A percentile compares a stretch with the other conserved stretches of the same genome.
Evolutionary conservation across 2,113 vertebrate genomes (phyloP).

Genomic region (Stegostoma tigrinum): DNA sequence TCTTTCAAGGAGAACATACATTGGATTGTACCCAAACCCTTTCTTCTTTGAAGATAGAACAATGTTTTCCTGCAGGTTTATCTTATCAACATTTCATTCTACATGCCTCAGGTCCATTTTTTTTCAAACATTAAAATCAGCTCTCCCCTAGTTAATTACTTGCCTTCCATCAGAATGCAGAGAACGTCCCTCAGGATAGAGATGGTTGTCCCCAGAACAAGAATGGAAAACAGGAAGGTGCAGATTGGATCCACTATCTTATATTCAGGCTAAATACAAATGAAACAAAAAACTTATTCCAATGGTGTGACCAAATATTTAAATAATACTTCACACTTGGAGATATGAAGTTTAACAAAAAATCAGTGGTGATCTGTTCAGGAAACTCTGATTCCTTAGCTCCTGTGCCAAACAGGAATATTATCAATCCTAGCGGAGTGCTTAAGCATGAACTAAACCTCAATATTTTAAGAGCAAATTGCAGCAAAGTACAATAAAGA

Average conservation of each 20-base stretch:
- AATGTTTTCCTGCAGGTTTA: no score
- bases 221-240: constrained; percentile 78
- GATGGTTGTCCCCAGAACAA: constrained; percentile 75
- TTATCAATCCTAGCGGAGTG: neutral
- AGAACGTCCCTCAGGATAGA: constrained; percentile 73
- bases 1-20: no score
- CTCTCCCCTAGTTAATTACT: neutral
- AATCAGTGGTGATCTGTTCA: neutral
- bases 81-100: no score
- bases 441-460: neutral
- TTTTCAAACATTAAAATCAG: no score
- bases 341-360: neutral
- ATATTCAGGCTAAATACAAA: constrained; percentile 64
- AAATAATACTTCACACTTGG: neutral
- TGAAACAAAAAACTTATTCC: neutral
- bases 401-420: neutral
- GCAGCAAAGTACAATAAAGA: no score
- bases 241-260: constrained; percentile 82
- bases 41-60: no score
- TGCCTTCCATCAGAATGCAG: constrained; percentile 83
- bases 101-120: no score
- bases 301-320: neutral
- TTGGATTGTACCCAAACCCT: no score
- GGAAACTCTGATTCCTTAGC: neutral
- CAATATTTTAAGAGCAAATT: neutral